Base-by-base conservation (phyloP, 2,888 invertebrate genomes). In the Pyrgus malvae region DNA sequence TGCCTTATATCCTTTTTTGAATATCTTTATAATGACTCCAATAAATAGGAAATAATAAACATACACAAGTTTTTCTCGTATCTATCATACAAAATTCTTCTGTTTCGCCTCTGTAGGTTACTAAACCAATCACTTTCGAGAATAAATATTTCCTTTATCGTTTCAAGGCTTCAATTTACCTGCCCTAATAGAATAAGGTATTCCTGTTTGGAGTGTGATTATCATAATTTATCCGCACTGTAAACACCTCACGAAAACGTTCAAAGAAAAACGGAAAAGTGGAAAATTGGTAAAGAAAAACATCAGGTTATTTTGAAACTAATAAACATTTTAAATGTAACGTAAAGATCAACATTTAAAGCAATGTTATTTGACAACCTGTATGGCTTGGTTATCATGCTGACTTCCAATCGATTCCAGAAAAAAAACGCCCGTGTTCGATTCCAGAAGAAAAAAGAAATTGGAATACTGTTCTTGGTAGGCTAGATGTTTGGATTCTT, bases 231-330 rank as follows among this genome's bases (percentile, higher is more conserved):
- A 40, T 14, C 19, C 38, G 29, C 38, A 38, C 12, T 40, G 38
- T 48, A 40, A 48, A 48, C 48, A 48, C 35, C 48, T 38, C 25
- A 48, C 29, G 38, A 40, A 48, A 48, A 17, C 21, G 48, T 37
- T 48, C 37, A 37, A 25, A 29, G 38, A 14, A 48, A 40, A 48
- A 48, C 27, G 37, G 27, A 27, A 48, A 46, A 46, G n/a, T 33
- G 12, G 31, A 3, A 12, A 19, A 41, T n/a, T n/a, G n/a, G n/a
- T 40, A 50, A 42, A 50, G 21, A 12, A 12, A 12, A 25, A 4
- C 8, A 5, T 25, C 23, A 6, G 12, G 19, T 33, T 31, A 31
- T 41, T 42, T 35, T 17, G 42, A 9, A 27, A 42, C 25, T 25
- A 50, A 50, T 35, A 35, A 50, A 25, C 23, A 50, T 50, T 50